Percentiles rank a stretch among this genome's conserved stretches.
Conservation (phyloP, 2,113 vertebrate species). For the Probosciger aterrimus region DNA sequence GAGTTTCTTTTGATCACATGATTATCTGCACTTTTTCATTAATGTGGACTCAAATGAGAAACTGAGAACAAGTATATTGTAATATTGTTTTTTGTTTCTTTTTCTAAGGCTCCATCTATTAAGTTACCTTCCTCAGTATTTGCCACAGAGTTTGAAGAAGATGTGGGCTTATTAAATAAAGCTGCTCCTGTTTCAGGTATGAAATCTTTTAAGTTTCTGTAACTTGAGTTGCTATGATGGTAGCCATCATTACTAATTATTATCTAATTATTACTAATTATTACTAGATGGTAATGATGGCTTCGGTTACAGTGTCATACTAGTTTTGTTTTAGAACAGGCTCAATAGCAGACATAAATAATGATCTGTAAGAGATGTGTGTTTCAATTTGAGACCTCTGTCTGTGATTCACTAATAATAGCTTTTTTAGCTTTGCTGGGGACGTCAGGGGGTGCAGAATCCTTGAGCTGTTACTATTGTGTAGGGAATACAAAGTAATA, state of each 20-base stretch:
- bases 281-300: not conserved
- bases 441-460: not conserved
- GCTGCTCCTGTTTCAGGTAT: slow-evolving; percentile 94
- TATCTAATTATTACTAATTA: not conserved
- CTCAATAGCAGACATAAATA: not conserved
- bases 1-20: not conserved
- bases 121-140: slow-evolving; percentile 96
- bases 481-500: not conserved
- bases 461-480: not conserved
- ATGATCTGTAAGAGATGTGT: fast-evolving
- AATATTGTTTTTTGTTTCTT: not conserved
- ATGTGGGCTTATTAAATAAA: slow-evolving; percentile 95
- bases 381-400: not conserved
- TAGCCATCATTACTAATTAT: too few species aligned
- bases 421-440: not conserved
- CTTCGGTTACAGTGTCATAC: not conserved
- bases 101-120: slow-evolving; percentile 80
- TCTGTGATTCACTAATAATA: not conserved
- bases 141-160: slow-evolving; percentile 96
- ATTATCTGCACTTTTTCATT: not conserved
- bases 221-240: not conserved
- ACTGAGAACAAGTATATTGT: not conserved
- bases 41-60: not conserved
- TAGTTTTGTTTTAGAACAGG: not conserved
- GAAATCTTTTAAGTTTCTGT: not conserved